Base-by-base conservation (phyloP, 2,113 vertebrate species). In the Oxyruncus cristatus region DNA sequence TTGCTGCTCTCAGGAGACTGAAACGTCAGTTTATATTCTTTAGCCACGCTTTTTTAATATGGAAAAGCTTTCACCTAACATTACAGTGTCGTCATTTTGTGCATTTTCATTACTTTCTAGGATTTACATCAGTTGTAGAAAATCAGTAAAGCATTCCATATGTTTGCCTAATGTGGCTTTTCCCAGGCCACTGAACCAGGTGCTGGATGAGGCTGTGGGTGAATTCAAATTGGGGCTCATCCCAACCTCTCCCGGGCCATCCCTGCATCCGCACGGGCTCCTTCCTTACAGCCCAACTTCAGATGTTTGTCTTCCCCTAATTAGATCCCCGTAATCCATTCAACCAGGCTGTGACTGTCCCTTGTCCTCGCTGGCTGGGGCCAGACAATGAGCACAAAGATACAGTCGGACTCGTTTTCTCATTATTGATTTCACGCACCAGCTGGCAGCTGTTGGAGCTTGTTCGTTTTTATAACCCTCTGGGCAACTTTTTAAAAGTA, bases 341-440 rank as follows among this genome's bases (percentile, higher is more conserved):
- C 90, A 92, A 30, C 10, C 6, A 16, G 44, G 80, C 78, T 95
- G 74, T 66, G 94, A 95, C 94, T 67, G 82, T 95, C 79, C 95
- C 96, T 97, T 95, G 89, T 95, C 96, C 96, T 97, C 79, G 42
- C 94, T 88, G 86, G 94, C 97, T 97, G 92, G 16, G 91, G 92
- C 95, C 97, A 98, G 98, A 98, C 98, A 98, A 98, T 98, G 97
- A 98, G 98, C 98, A 98, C 98, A 98, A 98, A 98, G 96, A 96
- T 98, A 98, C 96, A 98, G 98, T 98, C 94, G 97, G 98, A 97
- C 95, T 98, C 97, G 97, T 98, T 98, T 98, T 97, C 98, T 98
- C 97, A 97, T 98, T 98, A 98, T 98, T 98, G 98, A 98, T 98
- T 99, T 98, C 98, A 98, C 97, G 98, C 97, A 97, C 98, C 97